Percentiles rank a stretch among this genome's conserved stretches.
These are phyloP conservation scores for Leuciscus idus DNA, from an alignment of 2,113 vertebrate species.

Conservation along the genomic window DNA sequence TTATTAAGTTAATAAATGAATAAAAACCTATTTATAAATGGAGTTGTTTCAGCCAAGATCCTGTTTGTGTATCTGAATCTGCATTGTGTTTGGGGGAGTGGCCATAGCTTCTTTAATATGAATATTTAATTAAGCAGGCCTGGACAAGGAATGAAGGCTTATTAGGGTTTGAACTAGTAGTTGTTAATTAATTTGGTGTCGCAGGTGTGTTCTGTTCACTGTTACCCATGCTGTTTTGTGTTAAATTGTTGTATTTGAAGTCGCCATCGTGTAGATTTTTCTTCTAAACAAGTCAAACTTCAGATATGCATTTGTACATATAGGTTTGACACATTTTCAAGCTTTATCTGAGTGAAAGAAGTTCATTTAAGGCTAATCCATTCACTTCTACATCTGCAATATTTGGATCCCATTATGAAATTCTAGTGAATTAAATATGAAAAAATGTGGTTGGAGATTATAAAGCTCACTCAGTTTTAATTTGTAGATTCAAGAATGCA, in stretches of 20 bases:
- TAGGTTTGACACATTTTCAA: neutral
- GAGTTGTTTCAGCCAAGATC: neutral
- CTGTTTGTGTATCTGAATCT: neutral
- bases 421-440: neutral
- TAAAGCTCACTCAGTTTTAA: neutral
- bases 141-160: neutral
- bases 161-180: neutral
- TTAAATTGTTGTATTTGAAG: neutral
- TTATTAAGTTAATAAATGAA: neutral
- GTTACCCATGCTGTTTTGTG: neutral
- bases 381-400: neutral
- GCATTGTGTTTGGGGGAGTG: neutral
- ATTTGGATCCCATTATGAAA: neutral
- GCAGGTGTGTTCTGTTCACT: neutral
- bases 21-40: neutral
- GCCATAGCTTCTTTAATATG: neutral
- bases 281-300: too few relatives aligned
- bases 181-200: neutral
- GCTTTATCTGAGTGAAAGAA: neutral
- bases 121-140: neutral
- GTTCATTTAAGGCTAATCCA: neutral
- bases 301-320: too few relatives aligned
- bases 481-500: neutral
- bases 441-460: neutral
- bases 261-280: neutral